Evolutionary conservation across 1,140 invertebrate species (phyloP).

Genomic region (Lepidotrigona ventralis): DNA sequence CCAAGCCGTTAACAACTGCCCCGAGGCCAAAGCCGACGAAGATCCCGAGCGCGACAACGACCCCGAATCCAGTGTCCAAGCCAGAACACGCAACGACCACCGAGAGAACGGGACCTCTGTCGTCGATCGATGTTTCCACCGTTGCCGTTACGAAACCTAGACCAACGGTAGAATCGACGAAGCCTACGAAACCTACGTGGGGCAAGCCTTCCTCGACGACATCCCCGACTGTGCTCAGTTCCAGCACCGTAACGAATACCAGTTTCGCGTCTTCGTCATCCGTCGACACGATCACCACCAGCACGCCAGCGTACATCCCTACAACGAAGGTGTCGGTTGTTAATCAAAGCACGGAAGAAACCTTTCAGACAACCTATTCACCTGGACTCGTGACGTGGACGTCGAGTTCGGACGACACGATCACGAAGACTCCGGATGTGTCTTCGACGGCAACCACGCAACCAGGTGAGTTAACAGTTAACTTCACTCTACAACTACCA

Average conservation of each 20-base stretch:
- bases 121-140: conserved; percentile 21
- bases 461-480: conserved; percentile 38
- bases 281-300: conserved; percentile 1
- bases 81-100: conserved; percentile 4
- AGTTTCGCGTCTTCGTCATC: neutral
- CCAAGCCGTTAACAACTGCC: conserved; percentile 44
- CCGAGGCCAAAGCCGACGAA: conserved; percentile 64
- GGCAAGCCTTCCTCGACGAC: conserved; percentile 27
- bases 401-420: conserved; percentile 79
- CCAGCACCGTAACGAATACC: conserved; percentile 26
- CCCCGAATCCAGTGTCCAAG: conserved; percentile 28
- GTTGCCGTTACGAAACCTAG: conserved; percentile 22
- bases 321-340: conserved; percentile 39
- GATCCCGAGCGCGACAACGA: conserved; percentile 21
- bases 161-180: conserved; percentile 42
- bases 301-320: conserved; percentile 46
- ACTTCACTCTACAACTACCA: neutral
- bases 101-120: neutral
- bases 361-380: conserved; percentile 65
- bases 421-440: conserved; percentile 63
- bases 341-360: conserved; percentile 51
- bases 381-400: conserved; percentile 83
- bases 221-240: neutral
- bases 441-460: conserved; percentile 54
- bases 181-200: conserved; percentile 43